A percentile compares a stretch with the other conserved stretches of the same genome.
Conservation (phyloP, 2,113 vertebrate genomes). For the Genyomyrus donnyi region DNA sequence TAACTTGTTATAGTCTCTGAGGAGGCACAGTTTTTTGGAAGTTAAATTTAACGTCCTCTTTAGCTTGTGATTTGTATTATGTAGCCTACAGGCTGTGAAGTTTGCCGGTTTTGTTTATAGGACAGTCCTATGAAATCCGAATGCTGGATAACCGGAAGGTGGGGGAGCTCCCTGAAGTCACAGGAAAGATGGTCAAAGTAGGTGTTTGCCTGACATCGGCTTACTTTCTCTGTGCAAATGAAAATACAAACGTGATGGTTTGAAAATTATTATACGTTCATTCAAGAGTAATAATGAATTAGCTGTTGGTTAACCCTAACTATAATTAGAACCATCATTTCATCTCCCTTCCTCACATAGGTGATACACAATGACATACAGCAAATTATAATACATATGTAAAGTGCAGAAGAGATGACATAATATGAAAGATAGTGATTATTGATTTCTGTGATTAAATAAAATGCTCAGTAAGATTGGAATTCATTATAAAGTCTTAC, state of each 20-base stretch:
- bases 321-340: not conserved
- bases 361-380: not conserved
- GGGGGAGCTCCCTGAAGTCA: conserved; percentile 89
- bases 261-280: not conserved
- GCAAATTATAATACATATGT: not conserved
- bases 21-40: not conserved
- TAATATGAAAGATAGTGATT: not conserved
- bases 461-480: not conserved
- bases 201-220: conserved; percentile 27
- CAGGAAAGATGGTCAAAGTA: conserved; percentile 93
- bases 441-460: not conserved
- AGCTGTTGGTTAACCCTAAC: not conserved
- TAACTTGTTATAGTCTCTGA: not conserved
- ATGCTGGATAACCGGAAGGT: conserved; percentile 98
- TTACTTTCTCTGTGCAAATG: not conserved
- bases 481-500: not conserved
- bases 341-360: not conserved
- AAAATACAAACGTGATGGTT: not conserved
- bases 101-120: conserved; percentile 48
- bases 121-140: conserved; percentile 94
- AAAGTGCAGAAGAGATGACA: not conserved
- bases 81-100: too few species aligned
- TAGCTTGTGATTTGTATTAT: not conserved
- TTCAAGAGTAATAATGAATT: not conserved
- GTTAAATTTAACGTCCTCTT: not conserved